These are phyloP conservation scores for Sebastes miniatus DNA, from an alignment of 2,797 vertebrate genomes.

Conservation along the genomic window DNA sequence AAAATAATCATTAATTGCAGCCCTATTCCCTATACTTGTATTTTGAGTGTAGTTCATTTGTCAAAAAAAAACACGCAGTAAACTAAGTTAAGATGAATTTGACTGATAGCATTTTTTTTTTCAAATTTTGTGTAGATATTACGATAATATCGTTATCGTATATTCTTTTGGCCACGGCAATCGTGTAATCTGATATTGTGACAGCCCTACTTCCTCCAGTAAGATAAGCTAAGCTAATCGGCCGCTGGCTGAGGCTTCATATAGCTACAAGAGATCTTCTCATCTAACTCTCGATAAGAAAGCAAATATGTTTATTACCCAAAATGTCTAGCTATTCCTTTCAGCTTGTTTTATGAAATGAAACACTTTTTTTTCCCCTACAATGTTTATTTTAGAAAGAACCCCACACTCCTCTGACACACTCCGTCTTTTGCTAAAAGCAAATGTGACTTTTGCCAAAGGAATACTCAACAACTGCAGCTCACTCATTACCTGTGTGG, in stretches of 20 bases:
- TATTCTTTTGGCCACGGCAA: too few relatives aligned
- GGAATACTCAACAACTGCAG: conserved; percentile 42
- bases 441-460: conserved; percentile 56
- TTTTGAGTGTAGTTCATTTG: too few relatives aligned
- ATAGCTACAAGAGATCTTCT: neutral
- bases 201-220: too few relatives aligned
- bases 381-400: neutral
- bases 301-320: neutral
- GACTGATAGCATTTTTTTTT: too few relatives aligned
- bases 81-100: too few relatives aligned
- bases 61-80: too few relatives aligned
- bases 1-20: too few relatives aligned
- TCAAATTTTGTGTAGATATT: too few relatives aligned
- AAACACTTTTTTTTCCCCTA: neutral
- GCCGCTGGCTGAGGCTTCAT: neutral
- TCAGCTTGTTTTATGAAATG: neutral
- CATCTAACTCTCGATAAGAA: neutral
- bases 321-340: neutral
- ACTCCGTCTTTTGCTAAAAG: conserved; percentile 48
- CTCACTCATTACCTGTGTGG: conserved; percentile 60
- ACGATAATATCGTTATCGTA: too few relatives aligned
- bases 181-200: too few relatives aligned
- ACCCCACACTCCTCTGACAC: conserved; percentile 45
- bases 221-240: neutral
- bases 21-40: too few relatives aligned